Conservation (phyloP, 2,113 vertebrate genomes). For the Peromyscus polionotus region DNA sequence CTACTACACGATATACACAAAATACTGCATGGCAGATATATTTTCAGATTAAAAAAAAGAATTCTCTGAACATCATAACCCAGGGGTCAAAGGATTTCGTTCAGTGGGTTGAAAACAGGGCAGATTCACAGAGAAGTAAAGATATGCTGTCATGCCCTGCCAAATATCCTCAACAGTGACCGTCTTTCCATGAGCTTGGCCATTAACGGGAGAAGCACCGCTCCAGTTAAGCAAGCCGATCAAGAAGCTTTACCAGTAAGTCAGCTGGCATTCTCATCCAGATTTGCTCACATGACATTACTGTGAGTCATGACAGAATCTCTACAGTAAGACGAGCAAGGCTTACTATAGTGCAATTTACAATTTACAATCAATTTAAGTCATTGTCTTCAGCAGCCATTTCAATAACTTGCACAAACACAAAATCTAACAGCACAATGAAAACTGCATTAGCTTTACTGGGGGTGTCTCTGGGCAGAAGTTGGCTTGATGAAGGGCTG, state of each 20-base stretch:
- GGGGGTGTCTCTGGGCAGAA: neutral
- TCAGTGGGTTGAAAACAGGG: neutral
- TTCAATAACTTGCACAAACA: neutral
- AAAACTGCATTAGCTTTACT: neutral
- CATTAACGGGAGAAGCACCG: neutral
- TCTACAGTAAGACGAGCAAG: slow-evolving; percentile 14
- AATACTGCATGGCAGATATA: slow-evolving; percentile 42
- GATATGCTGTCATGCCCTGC: neutral
- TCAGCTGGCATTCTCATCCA: neutral
- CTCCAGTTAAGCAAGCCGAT: neutral
- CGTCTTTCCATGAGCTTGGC: neutral
- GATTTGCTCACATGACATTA: neutral
- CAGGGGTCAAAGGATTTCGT: neutral
- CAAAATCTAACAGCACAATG: slow-evolving; percentile 18
- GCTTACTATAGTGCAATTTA: neutral
- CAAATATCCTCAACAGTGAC: neutral
- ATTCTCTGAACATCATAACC: neutral
- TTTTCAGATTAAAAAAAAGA: slow-evolving; percentile 42
- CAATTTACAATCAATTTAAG: neutral
- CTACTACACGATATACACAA: neutral
- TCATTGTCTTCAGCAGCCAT: neutral
- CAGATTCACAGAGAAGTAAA: neutral
- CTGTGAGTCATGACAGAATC: slow-evolving; percentile 23
- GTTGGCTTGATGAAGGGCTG: slow-evolving; percentile 17
- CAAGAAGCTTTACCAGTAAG: neutral